Conservation (phyloP, 2,113 vertebrate species). For the Charadrius vociferus region DNA sequence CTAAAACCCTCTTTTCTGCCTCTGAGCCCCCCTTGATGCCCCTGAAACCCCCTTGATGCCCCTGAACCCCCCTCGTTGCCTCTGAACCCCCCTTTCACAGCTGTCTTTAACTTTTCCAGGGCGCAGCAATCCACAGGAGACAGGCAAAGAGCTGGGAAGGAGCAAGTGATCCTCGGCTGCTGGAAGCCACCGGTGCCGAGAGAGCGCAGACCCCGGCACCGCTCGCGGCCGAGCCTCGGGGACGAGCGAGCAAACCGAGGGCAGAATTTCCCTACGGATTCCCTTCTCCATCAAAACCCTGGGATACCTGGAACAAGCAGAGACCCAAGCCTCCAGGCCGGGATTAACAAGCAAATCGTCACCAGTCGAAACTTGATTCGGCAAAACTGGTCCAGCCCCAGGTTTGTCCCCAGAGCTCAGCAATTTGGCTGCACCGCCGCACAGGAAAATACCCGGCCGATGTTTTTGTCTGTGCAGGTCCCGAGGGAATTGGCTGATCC, state of each 20-base stretch:
- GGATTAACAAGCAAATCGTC: not conserved
- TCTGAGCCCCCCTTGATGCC: not conserved
- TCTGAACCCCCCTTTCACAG: not conserved
- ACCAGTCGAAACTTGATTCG: not conserved
- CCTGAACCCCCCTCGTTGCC: too few species aligned
- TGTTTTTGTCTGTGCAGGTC: not conserved
- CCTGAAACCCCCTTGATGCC: not conserved
- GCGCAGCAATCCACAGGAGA: not conserved
- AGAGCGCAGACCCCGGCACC: rapidly evolving
- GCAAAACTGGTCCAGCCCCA: not conserved
- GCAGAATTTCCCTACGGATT: not conserved
- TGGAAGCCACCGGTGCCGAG: not conserved
- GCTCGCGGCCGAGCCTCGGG: not conserved
- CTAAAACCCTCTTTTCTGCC: too few species aligned
- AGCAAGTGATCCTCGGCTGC: not conserved
- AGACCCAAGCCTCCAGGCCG: not conserved
- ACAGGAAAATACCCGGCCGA: not conserved
- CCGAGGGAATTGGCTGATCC: not conserved
- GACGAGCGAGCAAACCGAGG: not conserved
- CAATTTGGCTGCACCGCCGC: rapidly evolving
- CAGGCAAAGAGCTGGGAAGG: not conserved
- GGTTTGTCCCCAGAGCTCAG: not conserved
- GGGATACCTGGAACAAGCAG: too few species aligned
- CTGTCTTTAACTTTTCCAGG: not conserved
- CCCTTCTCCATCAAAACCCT: not conserved